A percentile compares a stretch with the other conserved stretches of the same genome.
These are phyloP conservation scores for Nematopogon swammerdamellus DNA, from an alignment of 2,888 invertebrate genomes.

Conservation along the genomic window DNA sequence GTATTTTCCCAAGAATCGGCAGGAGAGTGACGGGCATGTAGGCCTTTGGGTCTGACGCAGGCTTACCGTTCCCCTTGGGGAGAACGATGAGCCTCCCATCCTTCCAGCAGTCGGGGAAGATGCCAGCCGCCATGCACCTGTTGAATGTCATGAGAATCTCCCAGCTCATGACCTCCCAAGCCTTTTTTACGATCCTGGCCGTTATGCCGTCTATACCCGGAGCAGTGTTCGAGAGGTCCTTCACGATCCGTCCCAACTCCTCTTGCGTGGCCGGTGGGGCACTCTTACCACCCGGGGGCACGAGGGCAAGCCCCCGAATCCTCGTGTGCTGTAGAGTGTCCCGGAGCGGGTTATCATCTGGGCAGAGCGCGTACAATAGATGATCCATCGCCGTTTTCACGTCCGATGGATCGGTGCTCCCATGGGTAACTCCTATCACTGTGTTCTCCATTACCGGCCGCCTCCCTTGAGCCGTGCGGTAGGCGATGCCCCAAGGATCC, in stretches of 20 bases:
- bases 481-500: constrained; percentile 3
- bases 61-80: constrained; percentile 9
- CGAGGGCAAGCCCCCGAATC: neutral
- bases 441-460: neutral
- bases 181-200: neutral
- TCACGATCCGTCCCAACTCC: neutral
- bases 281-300: neutral
- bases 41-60: constrained; percentile 2
- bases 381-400: neutral
- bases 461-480: neutral
- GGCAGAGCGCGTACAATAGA: neutral
- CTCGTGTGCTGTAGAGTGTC: neutral
- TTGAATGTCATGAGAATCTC: neutral
- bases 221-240: constrained; percentile 2
- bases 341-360: constrained; percentile 1
- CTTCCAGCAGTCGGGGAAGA: constrained; percentile 9
- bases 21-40: constrained; percentile 10
- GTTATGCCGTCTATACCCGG: constrained; percentile 6
- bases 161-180: neutral
- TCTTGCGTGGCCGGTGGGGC: neutral
- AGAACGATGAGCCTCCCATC: constrained; percentile 4
- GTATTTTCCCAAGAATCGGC: constrained; percentile 16
- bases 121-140: neutral
- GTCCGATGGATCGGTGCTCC: neutral
- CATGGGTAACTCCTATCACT: neutral